phyloP scores from a whole-genome alignment of 2,113 vertebrate species.

The Scortum barcoo region DNA sequence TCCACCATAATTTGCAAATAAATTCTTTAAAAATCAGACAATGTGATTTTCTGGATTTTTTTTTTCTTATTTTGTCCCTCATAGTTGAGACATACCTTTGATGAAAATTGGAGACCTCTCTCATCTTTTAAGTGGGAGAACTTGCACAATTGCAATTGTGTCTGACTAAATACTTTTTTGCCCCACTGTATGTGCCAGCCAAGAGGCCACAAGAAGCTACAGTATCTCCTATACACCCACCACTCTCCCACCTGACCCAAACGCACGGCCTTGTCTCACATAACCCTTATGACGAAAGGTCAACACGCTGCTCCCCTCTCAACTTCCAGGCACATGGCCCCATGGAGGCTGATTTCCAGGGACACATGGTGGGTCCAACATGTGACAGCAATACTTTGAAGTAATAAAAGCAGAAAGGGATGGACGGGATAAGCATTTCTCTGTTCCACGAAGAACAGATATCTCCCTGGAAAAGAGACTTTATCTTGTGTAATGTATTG shows the following conservation, averaged over 20 bases:
- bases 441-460: conserved; percentile 36
- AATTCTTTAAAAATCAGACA: no score
- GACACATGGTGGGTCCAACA: conserved; percentile 52
- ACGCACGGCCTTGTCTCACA: conserved; percentile 39
- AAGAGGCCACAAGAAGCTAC: background rate
- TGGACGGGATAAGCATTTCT: conserved; percentile 38
- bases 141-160: no score
- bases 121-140: no score
- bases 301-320: conserved; percentile 41
- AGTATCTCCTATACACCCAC: conserved; percentile 28
- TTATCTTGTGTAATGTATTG: background rate
- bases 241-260: conserved; percentile 17
- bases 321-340: conserved; percentile 40
- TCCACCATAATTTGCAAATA: no score
- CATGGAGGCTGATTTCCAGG: conserved; percentile 53
- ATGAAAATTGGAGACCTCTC: no score
- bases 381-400: conserved; percentile 48
- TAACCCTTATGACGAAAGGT: conserved; percentile 58
- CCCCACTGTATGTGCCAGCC: no score
- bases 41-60: no score
- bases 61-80: no score
- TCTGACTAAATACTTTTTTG: no score
- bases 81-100: no score
- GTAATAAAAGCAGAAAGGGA: conserved; percentile 37
- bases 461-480: conserved; percentile 22